Conservation (phyloP, 1,140 invertebrate species). For the Diorhabda elongata region DNA sequence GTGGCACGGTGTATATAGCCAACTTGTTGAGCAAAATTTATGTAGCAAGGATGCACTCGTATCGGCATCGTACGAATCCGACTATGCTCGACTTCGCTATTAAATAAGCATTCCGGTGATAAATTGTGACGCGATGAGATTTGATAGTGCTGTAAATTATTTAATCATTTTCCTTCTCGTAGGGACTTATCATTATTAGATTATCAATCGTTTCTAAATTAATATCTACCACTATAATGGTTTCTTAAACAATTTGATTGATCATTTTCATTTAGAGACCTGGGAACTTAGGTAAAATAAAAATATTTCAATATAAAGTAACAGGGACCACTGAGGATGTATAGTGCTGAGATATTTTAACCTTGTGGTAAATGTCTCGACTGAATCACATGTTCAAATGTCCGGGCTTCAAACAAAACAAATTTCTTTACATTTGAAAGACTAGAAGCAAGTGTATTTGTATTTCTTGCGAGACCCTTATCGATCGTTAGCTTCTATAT, state of each 20-base stretch:
- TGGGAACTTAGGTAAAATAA: not conserved
- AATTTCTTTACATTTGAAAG: too few relatives aligned
- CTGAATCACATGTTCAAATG: too few relatives aligned
- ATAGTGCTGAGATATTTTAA: too few relatives aligned
- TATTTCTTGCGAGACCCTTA: too few relatives aligned
- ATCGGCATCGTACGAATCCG: constrained; percentile 37
- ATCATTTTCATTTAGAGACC: constrained; percentile 7
- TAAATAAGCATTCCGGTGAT: constrained; percentile 50
- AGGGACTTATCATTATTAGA: constrained; percentile 46
- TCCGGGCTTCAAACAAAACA: too few relatives aligned
- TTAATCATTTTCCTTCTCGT: constrained; percentile 44
- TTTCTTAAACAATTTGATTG: not conserved
- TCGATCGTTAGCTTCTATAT: too few relatives aligned
- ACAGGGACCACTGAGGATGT: too few relatives aligned
- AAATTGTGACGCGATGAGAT: constrained; percentile 49
- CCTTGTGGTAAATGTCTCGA: too few relatives aligned
- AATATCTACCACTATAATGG: too few relatives aligned
- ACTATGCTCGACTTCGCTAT: constrained; percentile 38
- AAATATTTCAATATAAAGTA: too few relatives aligned
- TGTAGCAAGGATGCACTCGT: constrained; percentile 42
- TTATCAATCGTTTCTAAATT: constrained; percentile 27
- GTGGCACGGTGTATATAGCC: constrained; percentile 42
- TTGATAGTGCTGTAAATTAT: constrained; percentile 50
- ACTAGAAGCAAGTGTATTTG: too few relatives aligned
- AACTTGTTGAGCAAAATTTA: constrained; percentile 50